Conservation (phyloP, 92 coral and sea anemone genomes). For the Palythoa heliodiscus region DNA sequence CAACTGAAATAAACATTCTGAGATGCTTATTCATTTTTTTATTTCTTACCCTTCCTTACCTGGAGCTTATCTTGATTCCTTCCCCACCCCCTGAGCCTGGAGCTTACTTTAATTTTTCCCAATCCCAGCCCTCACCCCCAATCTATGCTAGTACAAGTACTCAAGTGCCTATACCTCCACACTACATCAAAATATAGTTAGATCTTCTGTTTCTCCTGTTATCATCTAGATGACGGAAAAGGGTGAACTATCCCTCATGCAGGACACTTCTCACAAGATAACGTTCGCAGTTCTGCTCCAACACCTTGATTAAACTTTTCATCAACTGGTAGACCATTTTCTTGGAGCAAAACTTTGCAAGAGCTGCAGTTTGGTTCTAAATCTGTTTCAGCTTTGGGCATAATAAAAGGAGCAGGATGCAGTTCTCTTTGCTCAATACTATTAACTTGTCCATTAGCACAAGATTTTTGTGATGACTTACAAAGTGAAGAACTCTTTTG, state of each 20-base stretch:
- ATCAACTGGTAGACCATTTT: constrained; percentile 36
- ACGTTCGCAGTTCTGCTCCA: constrained; percentile 12
- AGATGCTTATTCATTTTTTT: too few relatives aligned
- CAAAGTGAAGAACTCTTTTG: background rate
- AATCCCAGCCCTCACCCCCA: too few relatives aligned
- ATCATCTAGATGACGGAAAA: too few relatives aligned
- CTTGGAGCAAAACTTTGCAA: constrained; percentile 12
- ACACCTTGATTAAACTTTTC: constrained; percentile 22
- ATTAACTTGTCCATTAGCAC: background rate
- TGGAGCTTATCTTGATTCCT: too few relatives aligned
- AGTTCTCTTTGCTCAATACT: background rate
- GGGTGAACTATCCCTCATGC: constrained; percentile 10
- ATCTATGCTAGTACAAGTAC: too few relatives aligned
- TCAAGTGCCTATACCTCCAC: too few relatives aligned
- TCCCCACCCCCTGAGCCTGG: too few relatives aligned
- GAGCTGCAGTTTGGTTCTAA: background rate
- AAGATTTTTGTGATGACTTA: background rate
- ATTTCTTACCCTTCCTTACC: too few relatives aligned
- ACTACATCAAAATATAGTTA: too few relatives aligned
- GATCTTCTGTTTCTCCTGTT: too few relatives aligned
- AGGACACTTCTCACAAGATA: constrained; percentile 55
- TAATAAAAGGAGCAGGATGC: background rate
- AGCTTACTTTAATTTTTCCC: too few relatives aligned
- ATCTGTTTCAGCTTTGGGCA: background rate
- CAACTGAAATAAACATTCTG: too few relatives aligned